A percentile compares a stretch with the other conserved stretches of the same genome.
Conservation (phyloP, 2,888 invertebrate species). For the Drosophila differens region DNA sequence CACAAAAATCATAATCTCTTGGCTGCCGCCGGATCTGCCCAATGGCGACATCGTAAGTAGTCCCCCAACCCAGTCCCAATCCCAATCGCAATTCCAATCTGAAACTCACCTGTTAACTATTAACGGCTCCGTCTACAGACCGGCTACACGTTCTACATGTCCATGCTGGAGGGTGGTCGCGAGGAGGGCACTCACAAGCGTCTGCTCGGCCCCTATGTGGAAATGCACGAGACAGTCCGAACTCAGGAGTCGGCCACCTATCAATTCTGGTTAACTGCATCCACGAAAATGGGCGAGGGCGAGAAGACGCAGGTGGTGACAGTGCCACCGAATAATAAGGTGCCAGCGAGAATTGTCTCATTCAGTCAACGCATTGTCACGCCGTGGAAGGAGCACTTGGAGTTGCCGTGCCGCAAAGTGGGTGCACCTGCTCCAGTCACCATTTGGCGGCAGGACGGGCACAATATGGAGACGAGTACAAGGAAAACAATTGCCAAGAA, state of each 20-base stretch:
- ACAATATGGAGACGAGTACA: conserved; percentile 89
- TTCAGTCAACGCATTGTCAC: conserved; percentile 92
- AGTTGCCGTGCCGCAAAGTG: conserved; percentile 93
- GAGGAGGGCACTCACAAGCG: conserved; percentile 92
- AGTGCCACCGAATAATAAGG: conserved; percentile 91
- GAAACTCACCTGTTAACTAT: conserved; percentile 10
- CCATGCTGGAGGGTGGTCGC: conserved; percentile 91
- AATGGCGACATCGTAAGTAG: conserved; percentile 91
- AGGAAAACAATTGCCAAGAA: conserved; percentile 89
- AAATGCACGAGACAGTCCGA: conserved; percentile 90
- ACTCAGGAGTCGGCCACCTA: conserved; percentile 90
- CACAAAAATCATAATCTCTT: conserved; percentile 94
- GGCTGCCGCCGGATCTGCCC: conserved; percentile 93
- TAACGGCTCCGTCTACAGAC: conserved; percentile 68
- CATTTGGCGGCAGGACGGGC: conserved; percentile 92
- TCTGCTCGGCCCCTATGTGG: conserved; percentile 89
- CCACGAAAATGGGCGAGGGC: conserved; percentile 93
- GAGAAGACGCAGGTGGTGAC: conserved; percentile 92
- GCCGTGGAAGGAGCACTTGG: conserved; percentile 95
- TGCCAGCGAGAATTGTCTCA: conserved; percentile 95
- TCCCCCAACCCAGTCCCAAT: conserved; percentile 2
- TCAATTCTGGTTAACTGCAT: conserved; percentile 91
- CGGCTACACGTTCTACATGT: conserved; percentile 94
- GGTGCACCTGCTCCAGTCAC: conserved; percentile 92
- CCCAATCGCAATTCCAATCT: neutral